Evolutionary conservation across 2,888 invertebrate genomes (phyloP).

Genomic region (Sympetrum striolatum): DNA sequence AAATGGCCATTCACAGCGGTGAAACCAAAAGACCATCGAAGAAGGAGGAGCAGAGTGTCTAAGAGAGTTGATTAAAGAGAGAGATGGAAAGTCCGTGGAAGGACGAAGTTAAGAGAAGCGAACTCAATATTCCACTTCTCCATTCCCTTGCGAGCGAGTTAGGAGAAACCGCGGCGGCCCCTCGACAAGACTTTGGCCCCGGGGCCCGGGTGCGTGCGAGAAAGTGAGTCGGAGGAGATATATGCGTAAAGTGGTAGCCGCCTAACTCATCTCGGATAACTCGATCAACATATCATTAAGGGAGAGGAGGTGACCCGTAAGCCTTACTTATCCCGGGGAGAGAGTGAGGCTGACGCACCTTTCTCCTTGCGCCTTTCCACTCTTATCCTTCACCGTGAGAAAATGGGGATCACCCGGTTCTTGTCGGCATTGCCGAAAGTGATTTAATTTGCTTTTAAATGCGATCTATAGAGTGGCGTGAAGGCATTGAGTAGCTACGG

Average conservation of each 20-base stretch:
- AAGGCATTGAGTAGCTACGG: too few relatives aligned
- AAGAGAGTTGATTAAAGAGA: not conserved
- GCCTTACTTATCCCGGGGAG: not conserved
- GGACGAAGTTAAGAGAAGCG: not conserved
- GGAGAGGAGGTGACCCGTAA: not conserved
- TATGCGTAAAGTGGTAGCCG: conserved; percentile 40
- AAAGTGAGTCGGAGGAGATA: conserved; percentile 18
- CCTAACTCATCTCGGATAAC: conserved; percentile 32
- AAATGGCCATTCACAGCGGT: too few relatives aligned
- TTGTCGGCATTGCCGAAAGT: too few relatives aligned
- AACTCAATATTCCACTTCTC: not conserved
- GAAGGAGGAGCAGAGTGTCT: not conserved
- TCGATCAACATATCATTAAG: conserved; percentile 41
- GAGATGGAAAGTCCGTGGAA: not conserved
- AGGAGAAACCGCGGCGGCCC: not conserved
- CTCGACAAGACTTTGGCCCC: not conserved
- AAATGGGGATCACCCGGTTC: not conserved
- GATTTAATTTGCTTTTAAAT: too few relatives aligned
- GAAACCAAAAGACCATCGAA: too few relatives aligned
- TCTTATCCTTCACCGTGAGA: not conserved
- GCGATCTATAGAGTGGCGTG: too few relatives aligned
- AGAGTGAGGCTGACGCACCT: not conserved
- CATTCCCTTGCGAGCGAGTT: not conserved
- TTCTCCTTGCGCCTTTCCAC: not conserved
- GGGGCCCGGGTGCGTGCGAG: conserved; percentile 1